A percentile compares a stretch with the other conserved stretches of the same genome.
phyloP scores from a whole-genome alignment of 2,797 vertebrate species.

The Cichlasoma orientale region DNA sequence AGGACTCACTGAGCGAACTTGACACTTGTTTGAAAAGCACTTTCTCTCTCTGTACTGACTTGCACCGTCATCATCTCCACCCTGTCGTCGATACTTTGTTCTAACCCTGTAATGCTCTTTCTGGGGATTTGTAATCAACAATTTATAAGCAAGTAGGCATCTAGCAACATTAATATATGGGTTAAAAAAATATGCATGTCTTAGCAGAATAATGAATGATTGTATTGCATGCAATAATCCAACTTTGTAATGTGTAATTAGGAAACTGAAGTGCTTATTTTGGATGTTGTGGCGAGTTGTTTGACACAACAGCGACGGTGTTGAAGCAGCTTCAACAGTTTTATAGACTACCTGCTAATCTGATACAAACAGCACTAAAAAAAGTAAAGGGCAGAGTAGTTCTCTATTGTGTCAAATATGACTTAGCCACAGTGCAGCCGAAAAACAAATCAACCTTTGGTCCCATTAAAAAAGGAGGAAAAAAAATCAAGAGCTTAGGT shows the following conservation, averaged over 20 bases:
- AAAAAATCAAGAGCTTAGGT: slow-evolving; percentile 18
- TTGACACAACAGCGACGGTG: slow-evolving; percentile 32
- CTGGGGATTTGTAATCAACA: slow-evolving; percentile 65
- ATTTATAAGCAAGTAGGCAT: slow-evolving; percentile 70
- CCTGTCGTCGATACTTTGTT: slow-evolving; percentile 65
- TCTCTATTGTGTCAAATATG: slow-evolving; percentile 30
- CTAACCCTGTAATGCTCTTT: slow-evolving; percentile 51
- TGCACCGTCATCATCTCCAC: slow-evolving; percentile 55
- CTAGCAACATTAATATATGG: slow-evolving; percentile 69
- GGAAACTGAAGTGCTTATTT: slow-evolving; percentile 56
- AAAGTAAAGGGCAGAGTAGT: not conserved
- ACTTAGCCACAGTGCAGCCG: slow-evolving; percentile 38
- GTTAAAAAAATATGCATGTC: slow-evolving; percentile 81
- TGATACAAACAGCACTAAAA: not conserved
- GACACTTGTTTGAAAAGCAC: slow-evolving; percentile 66
- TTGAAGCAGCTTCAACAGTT: slow-evolving; percentile 24
- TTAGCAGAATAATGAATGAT: slow-evolving; percentile 75
- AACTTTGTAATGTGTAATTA: slow-evolving; percentile 78
- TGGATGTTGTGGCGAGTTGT: slow-evolving; percentile 49
- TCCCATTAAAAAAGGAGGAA: slow-evolving; percentile 22
- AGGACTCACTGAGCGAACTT: slow-evolving; percentile 46
- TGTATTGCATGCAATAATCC: slow-evolving; percentile 87
- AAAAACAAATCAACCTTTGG: slow-evolving; percentile 46
- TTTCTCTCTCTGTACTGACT: slow-evolving; percentile 61
- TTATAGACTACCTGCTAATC: not conserved